A percentile compares a stretch with the other conserved stretches of the same genome.
Conservation (phyloP, 2,888 invertebrate genomes). For the Teinopalpus imperialis region DNA sequence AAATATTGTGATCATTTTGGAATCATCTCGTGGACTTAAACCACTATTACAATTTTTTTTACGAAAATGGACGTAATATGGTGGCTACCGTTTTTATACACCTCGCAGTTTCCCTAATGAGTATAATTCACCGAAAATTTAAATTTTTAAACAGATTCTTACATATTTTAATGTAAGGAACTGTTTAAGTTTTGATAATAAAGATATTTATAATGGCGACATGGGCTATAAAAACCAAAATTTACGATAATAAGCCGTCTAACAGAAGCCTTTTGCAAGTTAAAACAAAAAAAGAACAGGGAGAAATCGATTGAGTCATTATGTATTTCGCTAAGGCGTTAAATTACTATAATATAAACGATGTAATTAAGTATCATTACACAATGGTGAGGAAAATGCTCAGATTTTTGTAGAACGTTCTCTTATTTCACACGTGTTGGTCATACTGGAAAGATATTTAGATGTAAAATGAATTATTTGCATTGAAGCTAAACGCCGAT, state of each 20-base stretch:
- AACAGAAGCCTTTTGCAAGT: conserved; percentile 47
- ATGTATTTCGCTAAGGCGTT: conserved; percentile 66
- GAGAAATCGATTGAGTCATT: conserved; percentile 67
- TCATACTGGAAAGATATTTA: no score
- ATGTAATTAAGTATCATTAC: conserved; percentile 55
- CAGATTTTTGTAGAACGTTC: conserved; percentile 30
- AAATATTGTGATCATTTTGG: no score
- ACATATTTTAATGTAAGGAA: conserved; percentile 9
- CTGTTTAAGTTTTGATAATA: conserved; percentile 12
- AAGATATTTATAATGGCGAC: conserved; percentile 18
- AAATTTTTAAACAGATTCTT: conserved; percentile 10
- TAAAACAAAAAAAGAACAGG: conserved; percentile 44
- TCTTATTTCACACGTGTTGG: no score
- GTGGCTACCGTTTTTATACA: background rate
- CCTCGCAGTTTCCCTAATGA: conserved; percentile 10
- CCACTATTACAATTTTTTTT: no score
- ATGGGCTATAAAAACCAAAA: conserved; percentile 24
- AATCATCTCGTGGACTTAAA: no score
- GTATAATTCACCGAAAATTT: conserved; percentile 3
- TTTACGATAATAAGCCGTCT: conserved; percentile 47
- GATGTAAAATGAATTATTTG: no score
- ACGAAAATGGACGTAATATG: no score
- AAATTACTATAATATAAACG: conserved; percentile 64
- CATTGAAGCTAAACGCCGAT: no score
- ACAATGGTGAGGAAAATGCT: conserved; percentile 25